Conservation (phyloP, 2,113 vertebrate genomes). For the Eretmodus cyanostictus region DNA sequence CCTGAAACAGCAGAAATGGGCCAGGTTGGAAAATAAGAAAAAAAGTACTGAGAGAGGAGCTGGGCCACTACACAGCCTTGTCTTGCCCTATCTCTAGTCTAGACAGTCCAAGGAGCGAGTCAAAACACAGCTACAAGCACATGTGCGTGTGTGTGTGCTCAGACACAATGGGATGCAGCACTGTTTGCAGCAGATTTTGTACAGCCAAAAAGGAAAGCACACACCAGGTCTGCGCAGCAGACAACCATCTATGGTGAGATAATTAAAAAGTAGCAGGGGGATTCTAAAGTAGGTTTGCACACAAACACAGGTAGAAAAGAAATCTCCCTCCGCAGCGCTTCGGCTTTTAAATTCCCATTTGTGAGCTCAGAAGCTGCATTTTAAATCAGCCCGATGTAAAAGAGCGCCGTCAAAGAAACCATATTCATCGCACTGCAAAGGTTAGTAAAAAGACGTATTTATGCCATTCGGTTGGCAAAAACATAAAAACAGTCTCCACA, state of each 20-base stretch:
- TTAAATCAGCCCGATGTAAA: slow-evolving; percentile 41
- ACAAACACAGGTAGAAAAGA: slow-evolving; percentile 28
- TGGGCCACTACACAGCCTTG: neutral
- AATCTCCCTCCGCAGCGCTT: slow-evolving; percentile 1
- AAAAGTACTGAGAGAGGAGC: slow-evolving; percentile 21
- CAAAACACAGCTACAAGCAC: slow-evolving; percentile 13
- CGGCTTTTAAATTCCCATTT: slow-evolving; percentile 42
- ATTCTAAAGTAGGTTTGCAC: slow-evolving; percentile 27
- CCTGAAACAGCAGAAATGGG: slow-evolving; percentile 55
- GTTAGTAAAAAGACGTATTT: slow-evolving; percentile 34
- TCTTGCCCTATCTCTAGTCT: slow-evolving; percentile 21
- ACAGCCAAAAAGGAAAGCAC: neutral
- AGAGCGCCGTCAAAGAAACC: slow-evolving; percentile 11
- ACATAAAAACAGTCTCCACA: slow-evolving; percentile 20
- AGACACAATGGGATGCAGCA: neutral
- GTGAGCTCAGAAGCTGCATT: slow-evolving; percentile 37
- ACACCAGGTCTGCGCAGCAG: slow-evolving; percentile 13
- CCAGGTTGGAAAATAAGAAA: slow-evolving; percentile 37
- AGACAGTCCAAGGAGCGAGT: slow-evolving; percentile 17
- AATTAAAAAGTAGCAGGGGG: slow-evolving; percentile 47
- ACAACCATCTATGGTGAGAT: slow-evolving; percentile 45
- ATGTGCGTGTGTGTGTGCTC: neutral
- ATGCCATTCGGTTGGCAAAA: slow-evolving; percentile 9
- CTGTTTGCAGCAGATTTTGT: slow-evolving; percentile 25
- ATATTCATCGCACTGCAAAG: slow-evolving; percentile 16